Percentiles rank a stretch among this genome's conserved stretches.
Conservation (phyloP, 2,888 invertebrate genomes). For the Macaria notata region DNA sequence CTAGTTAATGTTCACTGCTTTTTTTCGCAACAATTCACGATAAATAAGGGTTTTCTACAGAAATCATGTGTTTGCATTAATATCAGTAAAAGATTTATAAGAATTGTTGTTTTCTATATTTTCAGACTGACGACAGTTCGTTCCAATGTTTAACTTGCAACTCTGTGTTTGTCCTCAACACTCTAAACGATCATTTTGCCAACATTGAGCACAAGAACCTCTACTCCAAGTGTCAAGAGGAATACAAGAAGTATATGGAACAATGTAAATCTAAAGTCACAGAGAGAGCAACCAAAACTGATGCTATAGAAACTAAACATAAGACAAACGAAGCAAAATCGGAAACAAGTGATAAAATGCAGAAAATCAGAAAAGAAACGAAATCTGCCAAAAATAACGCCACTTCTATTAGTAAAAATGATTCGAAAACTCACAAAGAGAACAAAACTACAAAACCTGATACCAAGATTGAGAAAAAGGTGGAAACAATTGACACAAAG, state of each 20-base stretch:
- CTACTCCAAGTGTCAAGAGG: conserved; percentile 26
- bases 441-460: no score
- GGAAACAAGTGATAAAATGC: not conserved
- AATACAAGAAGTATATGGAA: conserved; percentile 19
- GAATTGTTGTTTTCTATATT: no score
- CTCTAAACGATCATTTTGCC: conserved; percentile 41
- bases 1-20: no score
- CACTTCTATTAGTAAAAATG: no score
- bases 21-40: no score
- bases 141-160: conserved; percentile 57
- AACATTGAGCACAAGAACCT: conserved; percentile 38
- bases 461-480: not conserved
- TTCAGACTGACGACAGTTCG: conserved; percentile 44
- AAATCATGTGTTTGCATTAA: no score
- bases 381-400: no score
- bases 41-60: no score
- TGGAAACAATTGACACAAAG: not conserved
- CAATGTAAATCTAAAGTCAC: not conserved
- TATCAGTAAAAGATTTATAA: no score
- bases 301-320: not conserved
- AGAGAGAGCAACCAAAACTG: not conserved
- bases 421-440: no score
- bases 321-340: conserved; percentile 1
- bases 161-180: conserved; percentile 30
- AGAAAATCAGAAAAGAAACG: no score